phyloP scores from a whole-genome alignment of 2,797 vertebrate genomes.

The Pseudomugil gertrudae region DNA sequence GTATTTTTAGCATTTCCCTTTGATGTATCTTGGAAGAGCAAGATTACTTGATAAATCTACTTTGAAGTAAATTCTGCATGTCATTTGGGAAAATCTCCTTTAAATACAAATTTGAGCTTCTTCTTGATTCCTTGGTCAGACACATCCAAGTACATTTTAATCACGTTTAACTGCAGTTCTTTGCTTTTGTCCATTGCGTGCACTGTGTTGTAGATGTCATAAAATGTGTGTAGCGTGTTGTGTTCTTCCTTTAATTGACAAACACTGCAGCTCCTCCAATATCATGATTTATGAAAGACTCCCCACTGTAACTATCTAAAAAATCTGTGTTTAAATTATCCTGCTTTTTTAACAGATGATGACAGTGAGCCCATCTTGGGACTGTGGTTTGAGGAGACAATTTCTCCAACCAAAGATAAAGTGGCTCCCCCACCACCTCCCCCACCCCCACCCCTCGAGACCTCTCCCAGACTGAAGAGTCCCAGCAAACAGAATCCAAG shows the following conservation, averaged over 20 bases:
- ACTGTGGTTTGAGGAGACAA: constrained; percentile 99
- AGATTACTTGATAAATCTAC: background rate
- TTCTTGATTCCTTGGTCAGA: constrained; percentile 56
- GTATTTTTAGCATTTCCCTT: too few species aligned
- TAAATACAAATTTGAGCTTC: background rate
- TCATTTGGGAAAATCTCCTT: constrained; percentile 1
- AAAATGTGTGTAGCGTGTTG: constrained; percentile 52
- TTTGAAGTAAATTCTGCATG: background rate
- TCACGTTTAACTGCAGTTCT: constrained; percentile 49
- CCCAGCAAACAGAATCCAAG: constrained; percentile 92
- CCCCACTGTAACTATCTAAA: constrained; percentile 14
- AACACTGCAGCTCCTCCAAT: constrained; percentile 31
- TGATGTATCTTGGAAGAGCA: background rate
- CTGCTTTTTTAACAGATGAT: constrained; percentile 85
- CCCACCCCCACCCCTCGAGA: constrained; percentile 92
- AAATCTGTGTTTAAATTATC: constrained; percentile 18
- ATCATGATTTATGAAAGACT: constrained; percentile 17
- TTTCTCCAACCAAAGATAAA: constrained; percentile 98
- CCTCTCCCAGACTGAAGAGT: constrained; percentile 93
- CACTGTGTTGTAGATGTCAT: constrained; percentile 61
- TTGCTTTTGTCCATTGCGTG: constrained; percentile 52
- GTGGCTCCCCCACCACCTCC: constrained; percentile 92
- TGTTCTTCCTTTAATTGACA: constrained; percentile 53
- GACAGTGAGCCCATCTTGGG: constrained; percentile 99
- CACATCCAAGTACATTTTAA: constrained; percentile 45